Conservation (phyloP, 2,797 vertebrate species). For the Glossophaga mutica region DNA sequence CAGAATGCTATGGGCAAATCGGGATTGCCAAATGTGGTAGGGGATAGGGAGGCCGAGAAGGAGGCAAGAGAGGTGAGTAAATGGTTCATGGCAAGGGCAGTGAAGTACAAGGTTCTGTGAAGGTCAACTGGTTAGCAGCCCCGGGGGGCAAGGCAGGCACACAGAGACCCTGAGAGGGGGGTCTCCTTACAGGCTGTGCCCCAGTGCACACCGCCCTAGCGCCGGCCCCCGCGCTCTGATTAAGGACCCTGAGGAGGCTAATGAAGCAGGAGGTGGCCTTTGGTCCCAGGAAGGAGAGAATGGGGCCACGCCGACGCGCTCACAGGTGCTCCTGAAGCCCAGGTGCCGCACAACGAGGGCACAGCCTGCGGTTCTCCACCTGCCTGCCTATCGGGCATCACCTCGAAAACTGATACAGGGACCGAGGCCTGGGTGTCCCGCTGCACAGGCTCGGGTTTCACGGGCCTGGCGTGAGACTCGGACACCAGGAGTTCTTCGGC, state of each 20-base stretch:
- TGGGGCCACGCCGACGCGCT: rapidly evolving
- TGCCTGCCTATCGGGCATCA: neutral
- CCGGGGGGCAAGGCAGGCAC: neutral
- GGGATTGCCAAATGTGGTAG: neutral
- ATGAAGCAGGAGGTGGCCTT: neutral
- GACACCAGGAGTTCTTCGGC: neutral
- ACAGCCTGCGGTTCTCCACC: too few relatives aligned
- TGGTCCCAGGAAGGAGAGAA: neutral
- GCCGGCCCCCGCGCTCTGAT: neutral
- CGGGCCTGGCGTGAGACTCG: neutral
- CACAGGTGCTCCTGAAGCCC: neutral
- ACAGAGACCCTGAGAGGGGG: neutral
- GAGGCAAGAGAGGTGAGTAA: neutral
- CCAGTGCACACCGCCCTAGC: neutral
- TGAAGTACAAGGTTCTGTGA: neutral
- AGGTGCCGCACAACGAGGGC: neutral
- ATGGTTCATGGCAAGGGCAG: neutral
- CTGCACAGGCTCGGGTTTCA: neutral
- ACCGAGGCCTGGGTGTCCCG: neutral
- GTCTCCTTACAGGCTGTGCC: neutral
- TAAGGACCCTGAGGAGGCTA: neutral
- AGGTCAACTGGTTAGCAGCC: neutral
- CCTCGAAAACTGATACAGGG: neutral
- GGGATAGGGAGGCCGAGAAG: neutral
- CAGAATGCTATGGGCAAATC: neutral